Percentiles rank a stretch among this genome's conserved stretches.
These are phyloP conservation scores for Tipula unca DNA, from an alignment of 2,888 invertebrate genomes.

Conservation along the genomic window DNA sequence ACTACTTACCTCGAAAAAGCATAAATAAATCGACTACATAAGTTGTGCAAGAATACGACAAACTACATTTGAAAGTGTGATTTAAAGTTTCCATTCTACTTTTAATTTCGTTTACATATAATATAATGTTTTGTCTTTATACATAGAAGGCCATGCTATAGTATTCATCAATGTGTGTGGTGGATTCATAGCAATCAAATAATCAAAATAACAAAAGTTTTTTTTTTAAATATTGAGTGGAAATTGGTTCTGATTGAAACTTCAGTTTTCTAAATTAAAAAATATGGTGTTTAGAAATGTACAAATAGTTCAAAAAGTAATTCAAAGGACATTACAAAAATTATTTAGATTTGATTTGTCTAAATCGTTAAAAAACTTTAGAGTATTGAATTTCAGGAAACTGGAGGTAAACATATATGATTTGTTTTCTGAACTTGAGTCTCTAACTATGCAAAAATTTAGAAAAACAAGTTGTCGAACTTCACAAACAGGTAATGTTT, in stretches of 20 bases:
- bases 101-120: too few relatives aligned
- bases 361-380: background rate
- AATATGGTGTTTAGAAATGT: background rate
- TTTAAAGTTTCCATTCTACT: too few relatives aligned
- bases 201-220: too few relatives aligned
- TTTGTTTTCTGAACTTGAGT: background rate
- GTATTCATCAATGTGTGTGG: too few relatives aligned
- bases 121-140: too few relatives aligned
- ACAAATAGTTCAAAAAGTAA: background rate
- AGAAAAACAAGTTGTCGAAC: background rate
- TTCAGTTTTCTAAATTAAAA: background rate
- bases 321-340: background rate
- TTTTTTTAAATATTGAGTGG: background rate
- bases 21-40: too few relatives aligned
- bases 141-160: too few relatives aligned
- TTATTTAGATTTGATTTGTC: background rate
- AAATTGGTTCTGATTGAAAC: background rate
- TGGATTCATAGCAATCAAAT: too few relatives aligned
- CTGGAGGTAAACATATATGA: background rate
- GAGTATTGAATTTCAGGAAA: background rate
- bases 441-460: background rate
- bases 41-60: too few relatives aligned
- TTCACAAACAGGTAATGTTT: background rate
- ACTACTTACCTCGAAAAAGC: too few relatives aligned
- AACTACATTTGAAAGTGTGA: too few relatives aligned